phyloP scores from a whole-genome alignment of 2,113 vertebrate species.

The Galemys pyrenaicus region DNA sequence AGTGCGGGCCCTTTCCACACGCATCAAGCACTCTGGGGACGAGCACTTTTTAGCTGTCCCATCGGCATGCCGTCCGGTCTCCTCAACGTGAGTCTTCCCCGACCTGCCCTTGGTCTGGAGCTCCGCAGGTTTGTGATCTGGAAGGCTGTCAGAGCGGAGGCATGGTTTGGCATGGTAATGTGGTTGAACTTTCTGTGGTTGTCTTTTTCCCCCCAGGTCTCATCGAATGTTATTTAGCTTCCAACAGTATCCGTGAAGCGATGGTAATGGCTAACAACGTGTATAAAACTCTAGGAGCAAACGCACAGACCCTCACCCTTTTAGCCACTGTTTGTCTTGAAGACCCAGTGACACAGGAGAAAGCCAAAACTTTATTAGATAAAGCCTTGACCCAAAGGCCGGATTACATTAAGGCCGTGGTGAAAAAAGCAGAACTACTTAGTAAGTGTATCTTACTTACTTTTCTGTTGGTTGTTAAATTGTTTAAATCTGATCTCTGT shows the following conservation, averaged over 20 bases:
- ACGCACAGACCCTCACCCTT: slow-evolving; percentile 97
- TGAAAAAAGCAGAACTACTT: slow-evolving; percentile 98
- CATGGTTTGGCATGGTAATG: not conserved
- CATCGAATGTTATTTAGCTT: slow-evolving; percentile 97
- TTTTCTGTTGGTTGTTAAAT: not conserved
- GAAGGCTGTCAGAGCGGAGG: not conserved
- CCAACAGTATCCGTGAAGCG: slow-evolving; percentile 96
- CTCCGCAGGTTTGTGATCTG: accelerated
- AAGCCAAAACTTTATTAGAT: slow-evolving; percentile 96
- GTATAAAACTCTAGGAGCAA: slow-evolving; percentile 97
- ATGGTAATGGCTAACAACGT: slow-evolving; percentile 99
- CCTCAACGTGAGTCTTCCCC: not conserved
- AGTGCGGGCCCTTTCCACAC: not conserved
- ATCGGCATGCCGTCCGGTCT: not conserved
- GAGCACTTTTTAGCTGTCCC: not conserved
- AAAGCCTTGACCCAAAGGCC: slow-evolving; percentile 96
- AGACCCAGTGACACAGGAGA: slow-evolving; percentile 97
- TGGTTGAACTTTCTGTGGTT: not conserved
- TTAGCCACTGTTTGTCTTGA: slow-evolving; percentile 97
- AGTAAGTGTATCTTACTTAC: slow-evolving; percentile 86
- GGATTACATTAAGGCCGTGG: slow-evolving; percentile 98
- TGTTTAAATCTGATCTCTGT: not conserved
- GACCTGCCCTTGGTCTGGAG: not conserved
- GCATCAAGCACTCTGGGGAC: not conserved
- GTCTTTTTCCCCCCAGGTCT: slow-evolving; percentile 87